Conservation (phyloP, 1,140 invertebrate species). For the Asobara japonica region DNA sequence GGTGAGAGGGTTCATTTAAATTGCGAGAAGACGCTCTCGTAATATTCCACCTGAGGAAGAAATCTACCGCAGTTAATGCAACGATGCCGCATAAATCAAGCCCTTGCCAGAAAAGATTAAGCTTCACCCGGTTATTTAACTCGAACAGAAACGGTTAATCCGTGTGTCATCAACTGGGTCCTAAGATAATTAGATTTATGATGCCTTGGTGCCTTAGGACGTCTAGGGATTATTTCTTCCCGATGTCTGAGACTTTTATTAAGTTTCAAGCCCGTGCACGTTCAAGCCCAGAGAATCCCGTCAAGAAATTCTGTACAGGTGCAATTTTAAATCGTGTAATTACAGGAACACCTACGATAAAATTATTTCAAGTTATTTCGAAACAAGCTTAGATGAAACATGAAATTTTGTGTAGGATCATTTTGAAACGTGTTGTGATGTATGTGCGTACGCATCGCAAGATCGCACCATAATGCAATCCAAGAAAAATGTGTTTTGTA, state of each 20-base stretch:
- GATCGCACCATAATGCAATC: too few species aligned
- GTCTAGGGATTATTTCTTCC: neutral
- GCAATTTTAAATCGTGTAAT: neutral
- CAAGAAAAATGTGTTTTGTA: too few species aligned
- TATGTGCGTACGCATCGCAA: too few species aligned
- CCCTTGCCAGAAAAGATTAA: neutral
- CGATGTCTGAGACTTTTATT: neutral
- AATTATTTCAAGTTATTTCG: too few species aligned
- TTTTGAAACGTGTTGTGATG: too few species aligned
- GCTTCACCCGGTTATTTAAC: neutral
- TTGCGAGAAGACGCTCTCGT: neutral
- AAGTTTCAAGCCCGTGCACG: neutral
- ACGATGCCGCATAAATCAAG: neutral
- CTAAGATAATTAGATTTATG: slow-evolving; percentile 16
- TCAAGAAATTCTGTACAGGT: neutral
- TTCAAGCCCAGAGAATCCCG: neutral
- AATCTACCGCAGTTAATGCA: neutral
- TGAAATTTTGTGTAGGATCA: too few species aligned
- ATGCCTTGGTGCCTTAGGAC: neutral
- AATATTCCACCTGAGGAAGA: neutral
- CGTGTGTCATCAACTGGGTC: slow-evolving; percentile 3
- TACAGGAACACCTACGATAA: neutral
- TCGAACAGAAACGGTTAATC: neutral
- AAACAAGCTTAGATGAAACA: too few species aligned
- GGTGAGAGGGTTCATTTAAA: neutral